Base-by-base conservation (phyloP, 2,113 vertebrate genomes). In the Geococcyx californianus region DNA sequence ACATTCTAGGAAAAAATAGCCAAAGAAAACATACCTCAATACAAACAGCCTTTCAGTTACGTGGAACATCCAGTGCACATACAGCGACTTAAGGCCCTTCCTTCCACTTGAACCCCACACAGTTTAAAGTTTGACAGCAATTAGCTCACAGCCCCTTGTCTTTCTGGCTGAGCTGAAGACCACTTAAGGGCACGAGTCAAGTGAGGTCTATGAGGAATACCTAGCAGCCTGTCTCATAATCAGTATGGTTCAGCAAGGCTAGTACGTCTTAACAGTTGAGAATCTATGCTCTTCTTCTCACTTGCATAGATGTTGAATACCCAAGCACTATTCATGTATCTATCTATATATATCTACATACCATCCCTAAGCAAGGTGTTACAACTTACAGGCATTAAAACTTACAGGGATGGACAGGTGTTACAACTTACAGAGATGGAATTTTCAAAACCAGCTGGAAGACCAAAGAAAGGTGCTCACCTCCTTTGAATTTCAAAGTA, bases 1-100 rank as follows among this genome's bases (percentile, higher is more conserved):
- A 95, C 94, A 86, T 94, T 95, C 93, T 67, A 97, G 95, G 95
- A 87, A 93, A 93, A 87, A 94, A 76, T 88, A 98, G 97, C 97
- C 98, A 98, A 97, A 98, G 98, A 97, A 97, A 98, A 97, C 94
- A 96, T 98, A 98, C 98, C 95, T 98, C 97, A 98, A 70, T 89
- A 96, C 82, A 95, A 95, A 67, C 80, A 40, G 13, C 74, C 86
- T 86, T 96, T 52, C 89, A 54, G 80, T 51, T 47, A 70, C 66
- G 38, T 94, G 84, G 60, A 90, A 54, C 69, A 82, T 42, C 42
- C 70, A 38, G 19, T 45, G 56, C 52, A 83, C 52, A 8, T 13
- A 34, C 1, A 3, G 58, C 90, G 76, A 45, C 73, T 60, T 44
- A 60, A 49, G 78, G 69, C 60, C 54, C 69, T 87, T 73, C 55